Evolutionary conservation across 1,140 invertebrate genomes (phyloP).

Genomic region (Brachionus angularis): DNA sequence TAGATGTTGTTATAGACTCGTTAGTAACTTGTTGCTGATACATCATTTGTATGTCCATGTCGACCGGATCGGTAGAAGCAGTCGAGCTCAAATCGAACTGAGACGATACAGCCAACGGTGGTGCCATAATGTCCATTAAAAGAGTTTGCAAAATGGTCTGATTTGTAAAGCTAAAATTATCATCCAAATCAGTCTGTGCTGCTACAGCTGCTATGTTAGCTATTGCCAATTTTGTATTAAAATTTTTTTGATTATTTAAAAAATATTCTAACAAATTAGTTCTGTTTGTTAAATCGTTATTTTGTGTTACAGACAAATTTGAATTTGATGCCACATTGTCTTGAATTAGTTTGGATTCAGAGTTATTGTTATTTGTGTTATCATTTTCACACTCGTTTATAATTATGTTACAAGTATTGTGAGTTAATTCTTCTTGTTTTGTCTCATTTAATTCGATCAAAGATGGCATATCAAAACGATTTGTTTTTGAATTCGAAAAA

Average conservation of each 20-base stretch:
- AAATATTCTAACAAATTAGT: slow-evolving; percentile 24
- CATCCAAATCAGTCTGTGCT: neutral
- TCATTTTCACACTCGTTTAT: slow-evolving; percentile 4
- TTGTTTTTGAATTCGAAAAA: too few relatives aligned
- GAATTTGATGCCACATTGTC: neutral
- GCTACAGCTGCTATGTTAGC: neutral
- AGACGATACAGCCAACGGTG: neutral
- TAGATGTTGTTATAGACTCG: too few relatives aligned
- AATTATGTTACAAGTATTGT: neutral
- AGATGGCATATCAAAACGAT: slow-evolving; percentile 18
- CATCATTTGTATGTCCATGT: neutral
- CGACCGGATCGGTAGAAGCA: slow-evolving; percentile 2
- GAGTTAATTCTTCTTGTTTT: neutral
- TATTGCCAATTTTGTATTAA: neutral
- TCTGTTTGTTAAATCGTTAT: neutral
- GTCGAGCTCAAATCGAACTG: slow-evolving; percentile 21
- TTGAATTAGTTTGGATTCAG: neutral
- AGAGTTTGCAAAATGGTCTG: slow-evolving; percentile 12
- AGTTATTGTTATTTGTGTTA: too few relatives aligned
- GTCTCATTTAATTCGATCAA: slow-evolving; percentile 2
- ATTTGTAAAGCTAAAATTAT: neutral
- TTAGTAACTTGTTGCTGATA: neutral
- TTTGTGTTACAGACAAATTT: neutral
- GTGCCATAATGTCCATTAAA: neutral
- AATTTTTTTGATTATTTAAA: slow-evolving; percentile 24